Evolutionary conservation across 2,113 vertebrate species (phyloP).

Genomic region (Megalops atlanticus): DNA sequence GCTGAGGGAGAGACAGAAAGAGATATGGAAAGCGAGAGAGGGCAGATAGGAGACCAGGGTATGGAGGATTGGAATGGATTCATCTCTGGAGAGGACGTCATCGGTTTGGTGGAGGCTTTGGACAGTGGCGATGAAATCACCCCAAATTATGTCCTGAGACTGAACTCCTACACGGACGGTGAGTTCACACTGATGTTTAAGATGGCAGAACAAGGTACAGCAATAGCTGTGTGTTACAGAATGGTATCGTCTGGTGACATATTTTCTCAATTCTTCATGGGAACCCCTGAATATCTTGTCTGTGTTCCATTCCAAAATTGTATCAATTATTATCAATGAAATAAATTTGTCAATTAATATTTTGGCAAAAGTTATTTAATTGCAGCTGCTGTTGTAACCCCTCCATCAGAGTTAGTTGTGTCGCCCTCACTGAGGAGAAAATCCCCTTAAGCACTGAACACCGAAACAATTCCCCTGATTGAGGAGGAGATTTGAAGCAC

Average conservation of each 20-base stretch:
- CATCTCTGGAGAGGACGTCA: slow-evolving; percentile 21
- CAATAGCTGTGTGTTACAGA: neutral
- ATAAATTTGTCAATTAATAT: too few species aligned
- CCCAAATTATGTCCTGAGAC: slow-evolving; percentile 50
- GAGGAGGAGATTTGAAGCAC: too few species aligned
- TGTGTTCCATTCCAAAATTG: neutral
- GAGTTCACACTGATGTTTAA: slow-evolving; percentile 32
- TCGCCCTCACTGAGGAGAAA: too few species aligned
- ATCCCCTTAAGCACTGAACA: too few species aligned
- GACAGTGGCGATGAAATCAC: slow-evolving; percentile 50
- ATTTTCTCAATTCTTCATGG: neutral
- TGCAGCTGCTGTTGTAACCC: too few species aligned
- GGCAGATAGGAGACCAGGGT: neutral
- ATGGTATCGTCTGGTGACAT: neutral
- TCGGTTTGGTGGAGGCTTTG: slow-evolving; percentile 38
- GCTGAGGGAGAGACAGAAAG: slow-evolving; percentile 1
- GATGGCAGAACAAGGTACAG: neutral
- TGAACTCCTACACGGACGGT: slow-evolving; percentile 55
- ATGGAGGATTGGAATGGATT: slow-evolving; percentile 54
- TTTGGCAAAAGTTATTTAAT: too few species aligned
- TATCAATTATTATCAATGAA: neutral
- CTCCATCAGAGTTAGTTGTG: too few species aligned
- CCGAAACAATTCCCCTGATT: too few species aligned
- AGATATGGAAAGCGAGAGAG: slow-evolving; percentile 17
- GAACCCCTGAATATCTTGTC: neutral